Evolutionary conservation across 1,140 invertebrate species (phyloP).

Genomic region (Armadillidium nasatum): DNA sequence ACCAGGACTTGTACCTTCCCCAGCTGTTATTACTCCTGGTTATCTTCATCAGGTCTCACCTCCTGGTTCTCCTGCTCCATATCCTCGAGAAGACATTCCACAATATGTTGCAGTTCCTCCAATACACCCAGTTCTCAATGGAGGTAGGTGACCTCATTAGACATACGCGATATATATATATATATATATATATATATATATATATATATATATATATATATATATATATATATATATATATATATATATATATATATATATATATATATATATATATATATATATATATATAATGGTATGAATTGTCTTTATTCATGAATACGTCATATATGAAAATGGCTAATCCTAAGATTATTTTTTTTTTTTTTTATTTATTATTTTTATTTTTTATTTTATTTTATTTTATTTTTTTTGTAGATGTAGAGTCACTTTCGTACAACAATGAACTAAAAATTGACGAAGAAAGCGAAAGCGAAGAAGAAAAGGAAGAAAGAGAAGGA

Average conservation of each 20-base stretch:
- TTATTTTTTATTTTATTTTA: no score
- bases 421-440: neutral
- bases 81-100: conserved; percentile 25
- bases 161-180: no score
- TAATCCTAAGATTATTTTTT: no score
- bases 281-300: no score
- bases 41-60: conserved; percentile 23
- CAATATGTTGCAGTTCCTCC: conserved; percentile 22
- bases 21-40: neutral
- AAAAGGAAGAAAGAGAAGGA: neutral
- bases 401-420: neutral
- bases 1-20: neutral
- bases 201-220: no score
- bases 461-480: neutral
- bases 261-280: no score
- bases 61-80: conserved; percentile 30
- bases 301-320: no score
- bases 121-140: conserved; percentile 41
- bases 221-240: no score
- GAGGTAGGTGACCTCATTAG: conserved; percentile 28
- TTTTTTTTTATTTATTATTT: no score
- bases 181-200: no score
- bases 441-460: neutral
- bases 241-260: no score
- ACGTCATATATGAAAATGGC: no score